Evolutionary conservation across 2,113 vertebrate genomes (phyloP).

Genomic region (Xenus cinereus): DNA sequence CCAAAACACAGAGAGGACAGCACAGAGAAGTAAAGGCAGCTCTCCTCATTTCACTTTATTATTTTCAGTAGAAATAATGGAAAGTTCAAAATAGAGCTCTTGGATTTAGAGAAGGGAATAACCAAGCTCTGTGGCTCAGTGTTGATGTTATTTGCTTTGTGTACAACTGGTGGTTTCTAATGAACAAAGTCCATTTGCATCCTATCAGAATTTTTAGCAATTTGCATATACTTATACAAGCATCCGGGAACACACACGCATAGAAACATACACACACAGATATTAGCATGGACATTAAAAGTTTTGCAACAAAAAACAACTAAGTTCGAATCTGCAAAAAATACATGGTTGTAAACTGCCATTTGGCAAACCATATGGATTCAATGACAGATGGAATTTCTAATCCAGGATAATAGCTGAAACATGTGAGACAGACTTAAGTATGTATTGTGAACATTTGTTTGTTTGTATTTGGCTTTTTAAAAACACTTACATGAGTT

Average conservation of each 20-base stretch:
- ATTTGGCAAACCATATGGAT: conserved; percentile 74
- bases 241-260: background rate
- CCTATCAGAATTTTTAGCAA: background rate
- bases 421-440: conserved; percentile 72
- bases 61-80: background rate
- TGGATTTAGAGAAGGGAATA: background rate
- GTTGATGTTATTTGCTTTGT: background rate
- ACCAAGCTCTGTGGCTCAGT: background rate
- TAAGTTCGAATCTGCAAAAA: conserved; percentile 51
- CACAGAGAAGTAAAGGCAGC: background rate
- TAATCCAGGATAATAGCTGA: conserved; percentile 59
- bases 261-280: background rate
- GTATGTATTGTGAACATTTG: conserved; percentile 55
- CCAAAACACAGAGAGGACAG: background rate
- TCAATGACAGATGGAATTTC: conserved; percentile 70
- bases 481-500: conserved; percentile 48
- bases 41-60: background rate
- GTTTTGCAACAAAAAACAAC: conserved; percentile 51
- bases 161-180: background rate
- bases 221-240: background rate
- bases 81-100: background rate
- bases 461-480: conserved; percentile 67
- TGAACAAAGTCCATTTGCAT: background rate
- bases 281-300: conserved; percentile 24
- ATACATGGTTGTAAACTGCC: conserved; percentile 22